Percentiles rank a stretch among this genome's conserved stretches.
Evolutionary conservation across 2,888 invertebrate species (phyloP).

Genomic region (Caenorhabditis afra): DNA sequence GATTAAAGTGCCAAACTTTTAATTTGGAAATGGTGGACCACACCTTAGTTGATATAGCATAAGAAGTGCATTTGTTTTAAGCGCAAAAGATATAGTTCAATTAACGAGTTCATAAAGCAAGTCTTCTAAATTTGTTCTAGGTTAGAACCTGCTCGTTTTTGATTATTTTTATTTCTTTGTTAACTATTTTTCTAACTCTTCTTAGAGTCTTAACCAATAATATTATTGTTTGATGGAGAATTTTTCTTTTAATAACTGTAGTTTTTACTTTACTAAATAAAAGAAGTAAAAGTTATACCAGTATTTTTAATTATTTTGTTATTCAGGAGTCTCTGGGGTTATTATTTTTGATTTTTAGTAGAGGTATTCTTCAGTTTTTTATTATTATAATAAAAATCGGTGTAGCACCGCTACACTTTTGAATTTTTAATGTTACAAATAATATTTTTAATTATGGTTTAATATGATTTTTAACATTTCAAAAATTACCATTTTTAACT

Average conservation of each 20-base stretch:
- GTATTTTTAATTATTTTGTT: constrained; percentile 69
- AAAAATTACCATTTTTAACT: constrained; percentile 85
- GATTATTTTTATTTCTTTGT: constrained; percentile 63
- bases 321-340: constrained; percentile 68
- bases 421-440: constrained; percentile 65
- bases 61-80: constrained; percentile 76
- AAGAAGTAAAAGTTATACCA: constrained; percentile 61
- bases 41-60: constrained; percentile 72
- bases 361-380: constrained; percentile 64
- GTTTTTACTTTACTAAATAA: constrained; percentile 65
- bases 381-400: constrained; percentile 66
- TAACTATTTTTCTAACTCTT: constrained; percentile 58
- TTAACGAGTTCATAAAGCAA: constrained; percentile 67
- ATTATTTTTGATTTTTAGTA: constrained; percentile 62
- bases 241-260: constrained; percentile 68
- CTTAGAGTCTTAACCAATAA: constrained; percentile 52
- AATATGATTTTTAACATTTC: constrained; percentile 71
- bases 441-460: constrained; percentile 63
- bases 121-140: constrained; percentile 74
- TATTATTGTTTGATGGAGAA: constrained; percentile 65
- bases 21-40: constrained; percentile 76
- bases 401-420: constrained; percentile 68
- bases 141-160: constrained; percentile 71
- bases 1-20: constrained; percentile 73
- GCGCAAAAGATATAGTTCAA: constrained; percentile 73